Conservation (phyloP, 2,113 vertebrate genomes). For the Halcyon malimbica region DNA sequence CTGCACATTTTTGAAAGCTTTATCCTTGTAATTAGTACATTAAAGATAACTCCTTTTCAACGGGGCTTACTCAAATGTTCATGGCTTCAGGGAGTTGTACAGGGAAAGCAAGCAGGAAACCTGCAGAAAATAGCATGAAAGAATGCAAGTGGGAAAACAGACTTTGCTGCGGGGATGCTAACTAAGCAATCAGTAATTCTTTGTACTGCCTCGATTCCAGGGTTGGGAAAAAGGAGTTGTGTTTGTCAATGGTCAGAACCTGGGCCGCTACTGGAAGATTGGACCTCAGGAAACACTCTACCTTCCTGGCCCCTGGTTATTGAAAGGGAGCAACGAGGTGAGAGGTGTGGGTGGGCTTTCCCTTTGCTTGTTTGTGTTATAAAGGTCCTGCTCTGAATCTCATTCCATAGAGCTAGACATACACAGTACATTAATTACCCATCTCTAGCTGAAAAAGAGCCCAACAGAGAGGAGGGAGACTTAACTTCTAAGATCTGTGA, state of each 20-base stretch:
- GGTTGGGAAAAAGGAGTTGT: slow-evolving; percentile 95
- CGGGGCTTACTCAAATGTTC: neutral
- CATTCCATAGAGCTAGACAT: neutral
- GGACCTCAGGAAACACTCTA: slow-evolving; percentile 93
- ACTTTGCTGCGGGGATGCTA: neutral
- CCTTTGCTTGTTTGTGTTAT: neutral
- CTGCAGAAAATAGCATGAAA: neutral
- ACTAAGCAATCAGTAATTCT: neutral
- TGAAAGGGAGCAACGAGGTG: slow-evolving; percentile 89
- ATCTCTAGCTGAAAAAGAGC: neutral
- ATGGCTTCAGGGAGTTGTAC: neutral
- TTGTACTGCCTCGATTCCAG: slow-evolving; percentile 58
- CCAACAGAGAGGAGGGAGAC: accelerated
- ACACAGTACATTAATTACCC: accelerated
- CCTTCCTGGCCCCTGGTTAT: slow-evolving; percentile 87
- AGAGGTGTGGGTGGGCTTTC: neutral
- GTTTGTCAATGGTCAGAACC: slow-evolving; percentile 89
- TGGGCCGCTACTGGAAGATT: slow-evolving; percentile 94
- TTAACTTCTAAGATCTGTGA: neutral
- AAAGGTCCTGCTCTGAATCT: neutral
- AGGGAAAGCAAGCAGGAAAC: neutral
- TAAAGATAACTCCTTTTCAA: neutral
- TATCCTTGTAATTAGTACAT: neutral
- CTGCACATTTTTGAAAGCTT: neutral
- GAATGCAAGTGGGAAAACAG: neutral